Evolutionary conservation across 1,140 invertebrate genomes (phyloP), one percentile per base, ranked within the genome.

Genomic region (Macrostomum lignano): DNA sequence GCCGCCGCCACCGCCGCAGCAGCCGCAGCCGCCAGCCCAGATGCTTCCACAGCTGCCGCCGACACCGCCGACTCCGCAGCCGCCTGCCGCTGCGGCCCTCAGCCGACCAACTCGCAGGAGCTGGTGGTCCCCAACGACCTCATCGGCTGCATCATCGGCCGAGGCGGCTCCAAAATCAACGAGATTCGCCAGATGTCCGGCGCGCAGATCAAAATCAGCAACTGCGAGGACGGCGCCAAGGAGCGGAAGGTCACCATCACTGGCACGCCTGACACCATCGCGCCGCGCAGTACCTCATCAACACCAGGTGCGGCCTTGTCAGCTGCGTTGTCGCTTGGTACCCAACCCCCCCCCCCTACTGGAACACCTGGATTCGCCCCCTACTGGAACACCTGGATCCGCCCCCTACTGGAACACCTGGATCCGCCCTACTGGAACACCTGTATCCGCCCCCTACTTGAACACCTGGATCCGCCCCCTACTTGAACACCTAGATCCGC

Each of bases 51-150:
- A 7, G 36, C 41, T 15, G 38, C 38, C 19, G 39, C 45, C n/a
- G n/a, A n/a, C n/a, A n/a, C n/a, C n/a, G n/a, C n/a, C n/a, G n/a
- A n/a, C n/a, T n/a, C n/a, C n/a, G 26, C 38, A 71, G 71, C 17
- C 11, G 10, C 33, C 11, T n/a, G 22, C 10, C 42, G 13, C 37
- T 36, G 14, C 21, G 17, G 25, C 19, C 34, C 35, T 36, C 36
- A 17, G 42, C 40, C 34, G 9, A 28, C 26, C 7, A 28, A 15
- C 3, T 5, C 15, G 19, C 19, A 86, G 49, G 84, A 94, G 62
- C 88, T 94, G 77, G 84, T 76, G 25, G 84, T 94, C 42, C 82
- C 84, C 34, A 94, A 94, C 60, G 86, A 93, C 60, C 65, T 93
- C 40, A 93, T 94, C 53, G 86, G 86, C 5, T 94, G 84, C 61